Conservation (phyloP, 2,888 invertebrate species). For the Athalia circularis region DNA sequence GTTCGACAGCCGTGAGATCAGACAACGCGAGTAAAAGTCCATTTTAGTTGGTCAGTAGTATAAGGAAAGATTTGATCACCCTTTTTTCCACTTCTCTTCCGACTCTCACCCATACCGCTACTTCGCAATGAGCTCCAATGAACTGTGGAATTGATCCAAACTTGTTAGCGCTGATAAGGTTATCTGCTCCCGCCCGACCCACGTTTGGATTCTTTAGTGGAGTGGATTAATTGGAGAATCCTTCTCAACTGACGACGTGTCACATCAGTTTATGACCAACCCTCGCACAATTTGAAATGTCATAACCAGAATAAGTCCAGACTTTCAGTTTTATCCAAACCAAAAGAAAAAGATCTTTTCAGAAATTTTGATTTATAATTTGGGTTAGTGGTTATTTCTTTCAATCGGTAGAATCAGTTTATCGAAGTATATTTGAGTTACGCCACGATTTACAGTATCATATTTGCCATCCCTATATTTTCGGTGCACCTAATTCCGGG, state of each 20-base stretch:
- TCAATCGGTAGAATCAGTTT: too few relatives aligned
- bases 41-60: conserved; percentile 26
- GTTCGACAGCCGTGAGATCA: conserved; percentile 34
- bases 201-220: conserved; percentile 18
- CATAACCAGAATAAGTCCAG: too few relatives aligned
- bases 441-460: too few relatives aligned
- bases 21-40: not conserved
- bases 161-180: conserved; percentile 19
- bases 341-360: not conserved
- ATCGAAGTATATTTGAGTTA: too few relatives aligned
- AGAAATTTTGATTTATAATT: too few relatives aligned
- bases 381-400: not conserved
- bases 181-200: not conserved
- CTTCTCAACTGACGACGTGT: not conserved
- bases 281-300: too few relatives aligned
- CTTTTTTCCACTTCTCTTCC: not conserved
- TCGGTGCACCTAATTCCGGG: too few relatives aligned
- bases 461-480: too few relatives aligned
- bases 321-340: not conserved
- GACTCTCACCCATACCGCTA: not conserved
- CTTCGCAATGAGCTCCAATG: conserved; percentile 12
- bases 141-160: conserved; percentile 26
- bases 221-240: conserved; percentile 13
- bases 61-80: conserved; percentile 21
- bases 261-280: too few relatives aligned